Percentiles rank a stretch among this genome's conserved stretches.
phyloP scores from a whole-genome alignment of 2,888 invertebrate genomes.

The Pogonocherus hispidulus region DNA sequence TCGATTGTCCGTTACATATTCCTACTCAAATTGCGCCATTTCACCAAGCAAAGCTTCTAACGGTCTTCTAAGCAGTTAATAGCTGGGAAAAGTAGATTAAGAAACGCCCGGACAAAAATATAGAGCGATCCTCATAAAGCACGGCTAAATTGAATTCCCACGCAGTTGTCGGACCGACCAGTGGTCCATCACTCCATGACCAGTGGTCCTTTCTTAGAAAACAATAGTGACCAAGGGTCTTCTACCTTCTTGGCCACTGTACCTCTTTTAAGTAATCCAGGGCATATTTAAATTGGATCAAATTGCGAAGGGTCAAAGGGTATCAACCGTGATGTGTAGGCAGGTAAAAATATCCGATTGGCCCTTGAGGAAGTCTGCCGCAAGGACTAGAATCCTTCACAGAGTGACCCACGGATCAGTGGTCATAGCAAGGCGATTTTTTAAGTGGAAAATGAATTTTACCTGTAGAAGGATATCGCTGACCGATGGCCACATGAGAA shows the following conservation, averaged over 20 bases:
- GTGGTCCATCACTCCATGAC: not conserved
- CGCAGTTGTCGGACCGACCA: not conserved
- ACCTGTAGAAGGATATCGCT: constrained; percentile 39
- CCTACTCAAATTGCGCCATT: not conserved
- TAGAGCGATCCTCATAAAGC: constrained; percentile 16
- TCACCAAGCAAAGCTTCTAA: constrained; percentile 5
- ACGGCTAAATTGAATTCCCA: not conserved
- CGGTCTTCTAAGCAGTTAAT: constrained; percentile 13
- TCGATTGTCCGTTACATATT: not conserved
- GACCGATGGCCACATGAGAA: constrained; percentile 48
- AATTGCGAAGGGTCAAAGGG: constrained; percentile 60
- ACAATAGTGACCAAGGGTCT: constrained; percentile 40
- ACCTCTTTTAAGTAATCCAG: constrained; percentile 53
- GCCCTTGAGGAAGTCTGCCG: constrained; percentile 13
- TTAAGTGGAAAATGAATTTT: constrained; percentile 37
- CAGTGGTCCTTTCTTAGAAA: constrained; percentile 7
- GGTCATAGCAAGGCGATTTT: constrained; percentile 36
- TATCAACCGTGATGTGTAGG: constrained; percentile 51
- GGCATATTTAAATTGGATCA: constrained; percentile 62
- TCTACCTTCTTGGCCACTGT: constrained; percentile 47
- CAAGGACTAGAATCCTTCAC: not conserved
- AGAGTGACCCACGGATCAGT: not conserved
- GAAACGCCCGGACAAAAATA: constrained; percentile 23
- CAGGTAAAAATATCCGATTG: constrained; percentile 6
- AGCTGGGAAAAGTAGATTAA: constrained; percentile 18